phyloP scores from a whole-genome alignment of 1,140 invertebrate species.

The Neoseiulus cucumeris region DNA sequence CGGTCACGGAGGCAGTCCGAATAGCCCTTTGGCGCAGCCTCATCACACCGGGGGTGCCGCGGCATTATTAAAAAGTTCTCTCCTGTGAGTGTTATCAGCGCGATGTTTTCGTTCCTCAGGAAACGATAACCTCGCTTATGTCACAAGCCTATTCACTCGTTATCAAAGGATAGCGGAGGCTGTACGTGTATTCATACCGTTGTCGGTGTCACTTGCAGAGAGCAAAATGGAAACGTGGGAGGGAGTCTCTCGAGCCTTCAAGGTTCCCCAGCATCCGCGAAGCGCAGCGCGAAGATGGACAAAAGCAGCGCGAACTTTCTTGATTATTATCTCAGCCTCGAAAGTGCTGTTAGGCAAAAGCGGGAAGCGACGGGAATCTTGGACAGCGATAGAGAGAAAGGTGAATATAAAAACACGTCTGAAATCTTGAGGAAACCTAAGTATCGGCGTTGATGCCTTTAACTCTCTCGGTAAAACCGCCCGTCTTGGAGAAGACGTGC shows the following conservation, averaged over 20 bases:
- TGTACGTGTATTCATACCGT: too few relatives aligned
- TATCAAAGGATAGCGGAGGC: neutral
- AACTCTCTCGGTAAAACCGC: too few relatives aligned
- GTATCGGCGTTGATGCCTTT: too few relatives aligned
- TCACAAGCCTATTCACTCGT: neutral
- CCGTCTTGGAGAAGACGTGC: too few relatives aligned
- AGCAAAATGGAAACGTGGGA: neutral
- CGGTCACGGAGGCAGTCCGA: neutral
- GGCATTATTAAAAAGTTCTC: neutral
- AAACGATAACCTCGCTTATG: neutral
- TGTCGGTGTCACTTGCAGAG: neutral
- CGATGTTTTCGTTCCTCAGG: neutral
- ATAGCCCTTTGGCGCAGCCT: neutral
- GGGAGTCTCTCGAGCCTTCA: neutral
- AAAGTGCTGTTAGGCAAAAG: constrained; percentile 13
- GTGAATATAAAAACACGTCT: neutral
- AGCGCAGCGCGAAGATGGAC: neutral
- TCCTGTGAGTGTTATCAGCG: neutral
- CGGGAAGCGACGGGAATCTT: constrained; percentile 16
- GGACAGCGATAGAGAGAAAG: constrained; percentile 17
- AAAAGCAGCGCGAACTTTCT: constrained; percentile 16
- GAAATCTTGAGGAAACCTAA: too few relatives aligned
- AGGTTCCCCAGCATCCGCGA: neutral
- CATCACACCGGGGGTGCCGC: neutral
- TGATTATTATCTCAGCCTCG: constrained; percentile 19